Percentiles rank a stretch among this genome's conserved stretches.
Evolutionary conservation across 2,113 vertebrate genomes (phyloP).

Genomic region (Dermatemys mawii): DNA sequence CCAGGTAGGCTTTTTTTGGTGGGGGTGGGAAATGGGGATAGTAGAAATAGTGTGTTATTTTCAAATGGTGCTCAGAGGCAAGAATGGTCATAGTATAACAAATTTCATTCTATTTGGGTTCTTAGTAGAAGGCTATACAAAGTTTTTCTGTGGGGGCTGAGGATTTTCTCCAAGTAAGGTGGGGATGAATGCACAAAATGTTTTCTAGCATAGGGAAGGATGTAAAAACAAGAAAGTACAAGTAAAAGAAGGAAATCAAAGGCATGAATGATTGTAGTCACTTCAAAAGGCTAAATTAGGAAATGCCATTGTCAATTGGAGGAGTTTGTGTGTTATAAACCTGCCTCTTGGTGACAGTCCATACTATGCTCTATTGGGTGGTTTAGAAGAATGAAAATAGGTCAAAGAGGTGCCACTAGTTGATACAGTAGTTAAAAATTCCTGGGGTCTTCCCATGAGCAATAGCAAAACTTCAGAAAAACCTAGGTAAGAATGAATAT

Average conservation of each 20-base stretch:
- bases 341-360: not conserved
- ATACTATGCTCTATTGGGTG: not conserved
- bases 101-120: not conserved
- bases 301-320: not conserved
- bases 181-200: not conserved
- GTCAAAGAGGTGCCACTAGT: not conserved
- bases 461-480: not conserved
- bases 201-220: not conserved
- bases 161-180: not conserved
- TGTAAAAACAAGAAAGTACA: not conserved
- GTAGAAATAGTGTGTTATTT: not conserved
- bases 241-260: not conserved
- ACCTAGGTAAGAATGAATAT: not conserved
- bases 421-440: not conserved
- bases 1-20: not conserved
- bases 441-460: not conserved
- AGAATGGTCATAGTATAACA: not conserved
- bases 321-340: not conserved
- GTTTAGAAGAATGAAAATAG: not conserved
- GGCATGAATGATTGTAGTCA: not conserved
- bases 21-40: not conserved
- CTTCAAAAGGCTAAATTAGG: not conserved
- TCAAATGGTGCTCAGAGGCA: not conserved
- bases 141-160: not conserved
- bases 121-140: not conserved